These are phyloP conservation scores for Dysmachus trigonus DNA, from an alignment of 2,888 invertebrate genomes.

Conservation along the genomic window DNA sequence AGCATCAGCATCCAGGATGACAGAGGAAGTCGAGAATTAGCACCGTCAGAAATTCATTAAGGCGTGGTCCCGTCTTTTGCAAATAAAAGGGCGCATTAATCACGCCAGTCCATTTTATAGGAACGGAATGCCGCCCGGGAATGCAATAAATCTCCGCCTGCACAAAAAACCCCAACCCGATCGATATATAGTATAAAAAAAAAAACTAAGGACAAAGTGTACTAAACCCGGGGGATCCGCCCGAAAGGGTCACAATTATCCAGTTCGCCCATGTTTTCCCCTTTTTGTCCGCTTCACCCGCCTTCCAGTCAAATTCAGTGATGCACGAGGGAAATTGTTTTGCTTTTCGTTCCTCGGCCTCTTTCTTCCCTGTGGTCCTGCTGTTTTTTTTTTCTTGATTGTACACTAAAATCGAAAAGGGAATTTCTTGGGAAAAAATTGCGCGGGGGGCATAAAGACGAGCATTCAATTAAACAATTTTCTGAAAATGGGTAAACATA, in stretches of 20 bases:
- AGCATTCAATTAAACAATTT: slow-evolving; percentile 33
- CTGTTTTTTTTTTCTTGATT: not conserved
- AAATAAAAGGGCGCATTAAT: slow-evolving; percentile 21
- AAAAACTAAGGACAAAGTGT: slow-evolving; percentile 11
- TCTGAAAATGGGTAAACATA: slow-evolving; percentile 3
- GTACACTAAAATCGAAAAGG: not conserved
- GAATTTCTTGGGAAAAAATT: not conserved
- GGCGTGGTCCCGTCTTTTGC: not conserved
- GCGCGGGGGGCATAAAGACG: not conserved
- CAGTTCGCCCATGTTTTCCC: not conserved
- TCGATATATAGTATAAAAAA: not conserved
- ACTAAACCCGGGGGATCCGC: not conserved
- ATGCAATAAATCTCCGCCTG: slow-evolving; percentile 20
- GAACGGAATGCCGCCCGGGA: not conserved
- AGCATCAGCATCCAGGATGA: not conserved
- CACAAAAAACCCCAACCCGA: not conserved
- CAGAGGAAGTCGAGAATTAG: not conserved
- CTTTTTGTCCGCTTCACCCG: not conserved
- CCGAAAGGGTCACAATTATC: slow-evolving; percentile 15
- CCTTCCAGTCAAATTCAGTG: not conserved
- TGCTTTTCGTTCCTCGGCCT: not conserved
- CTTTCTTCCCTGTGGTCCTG: not conserved
- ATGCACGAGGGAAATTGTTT: slow-evolving; percentile 8
- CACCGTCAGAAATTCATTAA: slow-evolving; percentile 18
- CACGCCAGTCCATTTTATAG: slow-evolving; percentile 17